These are phyloP conservation scores for Chaetorhynchus papuensis DNA, from an alignment of 2,113 vertebrate species.

Conservation along the genomic window DNA sequence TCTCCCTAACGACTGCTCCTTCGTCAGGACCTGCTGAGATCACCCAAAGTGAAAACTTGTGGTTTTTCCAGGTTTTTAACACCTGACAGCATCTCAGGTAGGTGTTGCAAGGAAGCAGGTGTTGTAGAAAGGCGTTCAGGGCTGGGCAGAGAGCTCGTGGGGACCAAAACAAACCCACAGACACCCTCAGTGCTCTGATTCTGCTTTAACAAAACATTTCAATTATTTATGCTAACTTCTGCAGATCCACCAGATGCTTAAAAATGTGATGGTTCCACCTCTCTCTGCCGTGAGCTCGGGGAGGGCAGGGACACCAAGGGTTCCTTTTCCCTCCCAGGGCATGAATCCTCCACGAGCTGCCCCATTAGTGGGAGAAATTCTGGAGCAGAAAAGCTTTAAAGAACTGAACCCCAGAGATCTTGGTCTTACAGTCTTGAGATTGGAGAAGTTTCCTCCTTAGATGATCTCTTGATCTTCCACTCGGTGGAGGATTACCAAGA, in stretches of 20 bases:
- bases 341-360: not conserved
- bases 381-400: not conserved
- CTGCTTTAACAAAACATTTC: not conserved
- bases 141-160: not conserved
- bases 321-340: not conserved
- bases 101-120: rapidly evolving
- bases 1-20: not conserved
- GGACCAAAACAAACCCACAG: too few relatives aligned
- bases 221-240: too few relatives aligned
- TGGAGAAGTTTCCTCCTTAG: not conserved
- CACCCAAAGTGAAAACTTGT: not conserved
- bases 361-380: rapidly evolving
- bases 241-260: not conserved
- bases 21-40: not conserved
- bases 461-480: not conserved
- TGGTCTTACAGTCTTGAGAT: not conserved
- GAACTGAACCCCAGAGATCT: too few relatives aligned
- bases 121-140: rapidly evolving
- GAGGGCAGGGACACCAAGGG: not conserved
- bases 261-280: not conserved
- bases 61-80: not conserved
- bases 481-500: not conserved
- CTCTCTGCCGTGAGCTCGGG: rapidly evolving
- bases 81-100: not conserved
- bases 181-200: rapidly evolving